These are phyloP conservation scores for Gisinianus flammeolus DNA, from an alignment of 2,888 invertebrate species.

Conservation along the genomic window DNA sequence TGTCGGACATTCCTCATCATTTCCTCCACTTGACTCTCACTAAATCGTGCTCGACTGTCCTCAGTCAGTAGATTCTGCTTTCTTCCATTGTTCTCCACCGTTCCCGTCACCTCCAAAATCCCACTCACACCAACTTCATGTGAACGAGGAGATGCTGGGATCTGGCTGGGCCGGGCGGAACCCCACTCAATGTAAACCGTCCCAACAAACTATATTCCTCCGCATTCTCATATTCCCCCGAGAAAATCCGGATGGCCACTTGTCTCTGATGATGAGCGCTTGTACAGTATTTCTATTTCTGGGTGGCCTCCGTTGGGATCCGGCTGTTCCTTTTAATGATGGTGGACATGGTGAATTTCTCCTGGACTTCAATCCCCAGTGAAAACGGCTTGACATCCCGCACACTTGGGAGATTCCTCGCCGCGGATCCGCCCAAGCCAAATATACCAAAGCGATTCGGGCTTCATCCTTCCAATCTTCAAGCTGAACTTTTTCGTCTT, in stretches of 20 bases:
- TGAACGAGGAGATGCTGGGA: not conserved
- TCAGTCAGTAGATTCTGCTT: not conserved
- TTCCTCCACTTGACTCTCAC: not conserved
- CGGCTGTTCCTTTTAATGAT: too few relatives aligned
- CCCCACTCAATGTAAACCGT: not conserved
- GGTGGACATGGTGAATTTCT: too few relatives aligned
- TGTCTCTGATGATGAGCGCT: not conserved
- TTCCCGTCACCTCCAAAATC: not conserved
- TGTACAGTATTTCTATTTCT: too few relatives aligned
- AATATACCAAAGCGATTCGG: too few relatives aligned
- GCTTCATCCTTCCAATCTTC: too few relatives aligned
- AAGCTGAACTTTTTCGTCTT: too few relatives aligned
- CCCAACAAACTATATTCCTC: not conserved
- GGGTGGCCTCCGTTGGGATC: too few relatives aligned
- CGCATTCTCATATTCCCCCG: not conserved
- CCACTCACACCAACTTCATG: not conserved
- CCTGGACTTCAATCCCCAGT: too few relatives aligned
- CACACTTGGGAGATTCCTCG: too few relatives aligned
- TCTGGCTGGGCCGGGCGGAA: not conserved
- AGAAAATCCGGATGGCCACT: not conserved
- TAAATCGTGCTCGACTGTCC: not conserved
- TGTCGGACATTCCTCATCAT: not conserved
- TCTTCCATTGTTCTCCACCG: not conserved
- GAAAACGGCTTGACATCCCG: too few relatives aligned
- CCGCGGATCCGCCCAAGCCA: too few relatives aligned